Evolutionary conservation across 1,140 invertebrate genomes (phyloP).

Genomic region (Pachyrhynchus sulphureomaculatus): DNA sequence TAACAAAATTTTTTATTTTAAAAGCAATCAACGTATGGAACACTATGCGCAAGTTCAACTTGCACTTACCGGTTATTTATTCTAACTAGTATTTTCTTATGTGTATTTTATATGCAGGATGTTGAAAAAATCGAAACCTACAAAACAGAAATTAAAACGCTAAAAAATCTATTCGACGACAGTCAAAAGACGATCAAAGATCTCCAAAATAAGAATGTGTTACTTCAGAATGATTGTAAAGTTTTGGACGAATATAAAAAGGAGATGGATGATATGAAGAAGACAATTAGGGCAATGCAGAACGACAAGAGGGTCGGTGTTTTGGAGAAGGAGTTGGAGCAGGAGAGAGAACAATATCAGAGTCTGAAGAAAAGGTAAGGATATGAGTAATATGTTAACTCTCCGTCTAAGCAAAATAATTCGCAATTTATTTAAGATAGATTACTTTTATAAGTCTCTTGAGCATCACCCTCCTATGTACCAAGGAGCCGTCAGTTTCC

Average conservation of each 20-base stretch:
- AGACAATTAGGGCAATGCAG: conserved; percentile 50
- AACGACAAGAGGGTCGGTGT: conserved; percentile 40
- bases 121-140: conserved; percentile 31
- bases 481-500: too few species aligned
- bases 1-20: too few species aligned
- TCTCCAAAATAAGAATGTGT: conserved; percentile 30
- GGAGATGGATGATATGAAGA: conserved; percentile 55
- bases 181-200: conserved; percentile 36
- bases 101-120: conserved; percentile 10
- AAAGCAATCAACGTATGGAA: too few species aligned
- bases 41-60: too few species aligned
- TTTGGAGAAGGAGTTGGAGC: conserved; percentile 38
- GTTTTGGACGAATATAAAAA: conserved; percentile 50
- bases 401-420: too few species aligned
- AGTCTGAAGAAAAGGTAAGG: conserved; percentile 34
- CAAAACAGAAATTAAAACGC: conserved; percentile 27
- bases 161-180: conserved; percentile 27
- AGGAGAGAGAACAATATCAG: conserved; percentile 32
- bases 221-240: conserved; percentile 43
- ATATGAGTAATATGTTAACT: too few species aligned
- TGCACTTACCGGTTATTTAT: too few species aligned
- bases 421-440: too few species aligned
- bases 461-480: too few species aligned
- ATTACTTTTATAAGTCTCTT: too few species aligned
- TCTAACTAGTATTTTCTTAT: too few species aligned